Percentiles rank a stretch among this genome's conserved stretches.
phyloP scores from a whole-genome alignment of 2,113 vertebrate genomes.

The Rissa tridactyla region DNA sequence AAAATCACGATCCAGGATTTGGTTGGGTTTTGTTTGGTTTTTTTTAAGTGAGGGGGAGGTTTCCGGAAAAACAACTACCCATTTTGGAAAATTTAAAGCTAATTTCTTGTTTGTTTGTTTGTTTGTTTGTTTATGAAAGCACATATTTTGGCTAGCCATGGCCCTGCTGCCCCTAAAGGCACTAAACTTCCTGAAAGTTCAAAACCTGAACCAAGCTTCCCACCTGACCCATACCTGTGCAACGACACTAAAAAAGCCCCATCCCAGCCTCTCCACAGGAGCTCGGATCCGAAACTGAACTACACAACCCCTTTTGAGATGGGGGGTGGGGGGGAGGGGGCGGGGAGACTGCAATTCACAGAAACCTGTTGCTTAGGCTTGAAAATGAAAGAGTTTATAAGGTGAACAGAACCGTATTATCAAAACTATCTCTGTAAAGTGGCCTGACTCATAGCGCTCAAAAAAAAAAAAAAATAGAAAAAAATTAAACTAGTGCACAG shows the following conservation, averaged over 20 bases:
- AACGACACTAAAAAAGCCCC: fast-evolving
- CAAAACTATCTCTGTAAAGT: background rate
- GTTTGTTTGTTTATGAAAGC: background rate
- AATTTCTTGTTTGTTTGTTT: background rate
- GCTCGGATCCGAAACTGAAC: background rate
- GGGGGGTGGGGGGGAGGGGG: fast-evolving
- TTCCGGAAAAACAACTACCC: background rate
- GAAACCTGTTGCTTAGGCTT: background rate
- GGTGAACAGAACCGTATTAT: background rate
- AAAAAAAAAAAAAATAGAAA: background rate
- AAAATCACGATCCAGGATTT: background rate
- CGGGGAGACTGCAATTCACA: background rate
- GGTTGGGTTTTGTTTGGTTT: background rate
- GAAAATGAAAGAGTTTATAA: background rate
- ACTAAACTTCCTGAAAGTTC: background rate
- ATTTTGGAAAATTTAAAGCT: background rate
- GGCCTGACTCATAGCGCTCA: background rate
- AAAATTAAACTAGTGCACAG: background rate
- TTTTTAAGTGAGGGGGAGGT: background rate
- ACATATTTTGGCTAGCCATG: background rate
- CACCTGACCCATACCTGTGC: fast-evolving
- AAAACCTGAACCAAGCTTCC: background rate
- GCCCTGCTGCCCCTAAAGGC: background rate
- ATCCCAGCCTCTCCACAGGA: background rate
- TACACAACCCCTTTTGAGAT: background rate